A percentile compares a stretch with the other conserved stretches of the same genome.
These are phyloP conservation scores for Neoarius graeffei DNA, from an alignment of 2,113 vertebrate genomes.

Conservation along the genomic window DNA sequence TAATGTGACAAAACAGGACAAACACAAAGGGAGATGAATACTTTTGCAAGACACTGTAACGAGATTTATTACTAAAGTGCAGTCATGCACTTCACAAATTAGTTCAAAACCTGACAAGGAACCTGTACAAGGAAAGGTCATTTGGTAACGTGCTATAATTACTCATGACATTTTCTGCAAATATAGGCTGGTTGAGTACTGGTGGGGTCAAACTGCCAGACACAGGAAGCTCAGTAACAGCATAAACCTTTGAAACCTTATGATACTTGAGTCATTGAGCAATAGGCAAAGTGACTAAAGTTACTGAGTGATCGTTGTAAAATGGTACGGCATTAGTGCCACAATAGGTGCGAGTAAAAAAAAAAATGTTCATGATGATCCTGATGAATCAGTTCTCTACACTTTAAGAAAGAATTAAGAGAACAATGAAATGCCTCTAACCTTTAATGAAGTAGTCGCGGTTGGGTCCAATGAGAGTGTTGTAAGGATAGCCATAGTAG, in stretches of 20 bases:
- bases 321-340: conserved; percentile 39
- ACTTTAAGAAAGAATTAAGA: background rate
- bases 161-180: background rate
- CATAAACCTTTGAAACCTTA: conserved; percentile 9
- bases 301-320: conserved; percentile 31
- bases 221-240: conserved; percentile 24
- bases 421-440: conserved; percentile 66
- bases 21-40: no score
- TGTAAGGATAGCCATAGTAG: conserved; percentile 96
- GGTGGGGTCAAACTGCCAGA: background rate
- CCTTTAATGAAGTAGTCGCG: conserved; percentile 99
- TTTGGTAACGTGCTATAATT: background rate
- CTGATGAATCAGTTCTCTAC: background rate
- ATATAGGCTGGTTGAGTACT: background rate
- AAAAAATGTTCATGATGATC: background rate
- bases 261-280: conserved; percentile 11
- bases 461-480: conserved; percentile 93
- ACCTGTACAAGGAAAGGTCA: background rate
- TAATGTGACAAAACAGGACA: no score
- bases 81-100: background rate
- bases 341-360: conserved; percentile 34
- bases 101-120: background rate
- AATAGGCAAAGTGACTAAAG: conserved; percentile 15
- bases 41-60: no score
- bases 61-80: background rate